phyloP scores from a whole-genome alignment of 2,113 vertebrate genomes.

The Neoarius graeffei region DNA sequence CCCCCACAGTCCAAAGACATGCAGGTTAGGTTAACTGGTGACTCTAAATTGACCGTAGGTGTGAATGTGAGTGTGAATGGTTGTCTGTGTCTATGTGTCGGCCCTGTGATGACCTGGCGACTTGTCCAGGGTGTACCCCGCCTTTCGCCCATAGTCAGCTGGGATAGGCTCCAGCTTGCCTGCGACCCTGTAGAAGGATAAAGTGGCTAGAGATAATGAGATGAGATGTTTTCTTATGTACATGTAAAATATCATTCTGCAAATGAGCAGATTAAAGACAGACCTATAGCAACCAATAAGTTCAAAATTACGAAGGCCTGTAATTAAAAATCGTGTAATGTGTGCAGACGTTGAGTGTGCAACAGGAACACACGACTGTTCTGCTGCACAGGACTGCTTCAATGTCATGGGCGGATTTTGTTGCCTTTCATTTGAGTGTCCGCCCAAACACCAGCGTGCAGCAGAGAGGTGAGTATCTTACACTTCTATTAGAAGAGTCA shows the following conservation, averaged over 20 bases:
- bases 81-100: too few relatives aligned
- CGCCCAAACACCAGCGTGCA: conserved; percentile 83
- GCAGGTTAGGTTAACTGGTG: too few relatives aligned
- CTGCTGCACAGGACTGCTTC: conserved; percentile 87
- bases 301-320: not conserved
- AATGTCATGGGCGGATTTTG: conserved; percentile 90
- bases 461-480: conserved; percentile 85
- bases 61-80: too few relatives aligned
- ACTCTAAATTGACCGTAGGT: too few relatives aligned
- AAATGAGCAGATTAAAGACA: not conserved
- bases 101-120: too few relatives aligned
- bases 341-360: conserved; percentile 89
- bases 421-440: conserved; percentile 88
- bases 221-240: not conserved
- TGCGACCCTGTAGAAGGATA: too few relatives aligned
- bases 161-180: too few relatives aligned
- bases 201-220: too few relatives aligned
- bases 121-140: too few relatives aligned
- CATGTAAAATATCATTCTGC: not conserved
- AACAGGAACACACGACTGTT: conserved; percentile 85
- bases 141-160: too few relatives aligned
- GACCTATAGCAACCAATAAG: too few relatives aligned
- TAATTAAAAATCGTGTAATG: not conserved
- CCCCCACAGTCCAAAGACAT: too few relatives aligned
- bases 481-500: not conserved